These are phyloP conservation scores for Ptilonorhynchus violaceus DNA, from an alignment of 2,113 vertebrate genomes.

Conservation along the genomic window DNA sequence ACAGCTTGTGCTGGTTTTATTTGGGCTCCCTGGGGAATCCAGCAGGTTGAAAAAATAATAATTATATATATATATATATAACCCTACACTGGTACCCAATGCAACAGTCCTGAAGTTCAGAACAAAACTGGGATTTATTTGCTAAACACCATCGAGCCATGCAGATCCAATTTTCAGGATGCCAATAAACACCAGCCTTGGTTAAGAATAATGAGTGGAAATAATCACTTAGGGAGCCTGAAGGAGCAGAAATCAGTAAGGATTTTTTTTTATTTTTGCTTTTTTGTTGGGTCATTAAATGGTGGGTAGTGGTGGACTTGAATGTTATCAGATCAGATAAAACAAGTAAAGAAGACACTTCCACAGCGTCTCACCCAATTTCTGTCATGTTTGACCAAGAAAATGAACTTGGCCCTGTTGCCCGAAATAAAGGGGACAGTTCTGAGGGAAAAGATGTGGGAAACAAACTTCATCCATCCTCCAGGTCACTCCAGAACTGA, in stretches of 20 bases:
- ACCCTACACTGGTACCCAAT: background rate
- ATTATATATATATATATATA: background rate
- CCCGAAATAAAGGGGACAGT: background rate
- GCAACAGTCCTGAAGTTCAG: background rate
- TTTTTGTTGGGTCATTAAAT: background rate
- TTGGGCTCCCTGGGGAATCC: background rate
- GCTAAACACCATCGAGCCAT: background rate
- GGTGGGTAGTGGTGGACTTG: background rate
- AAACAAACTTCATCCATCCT: background rate
- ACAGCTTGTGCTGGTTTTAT: background rate
- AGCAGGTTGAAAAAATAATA: background rate
- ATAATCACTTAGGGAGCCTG: background rate
- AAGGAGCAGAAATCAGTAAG: background rate
- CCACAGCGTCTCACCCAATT: background rate
- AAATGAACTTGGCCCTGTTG: background rate
- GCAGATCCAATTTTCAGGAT: background rate
- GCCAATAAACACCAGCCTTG: background rate
- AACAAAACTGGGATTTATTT: background rate
- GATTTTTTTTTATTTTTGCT: rapidly evolving
- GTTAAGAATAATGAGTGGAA: background rate
- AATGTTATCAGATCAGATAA: background rate
- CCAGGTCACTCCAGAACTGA: too few species aligned
- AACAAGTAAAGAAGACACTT: background rate
- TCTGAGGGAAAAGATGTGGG: background rate
- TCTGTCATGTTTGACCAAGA: background rate